Base-by-base conservation (phyloP, 1,140 invertebrate genomes). In the Aphaenogaster floridana region DNA sequence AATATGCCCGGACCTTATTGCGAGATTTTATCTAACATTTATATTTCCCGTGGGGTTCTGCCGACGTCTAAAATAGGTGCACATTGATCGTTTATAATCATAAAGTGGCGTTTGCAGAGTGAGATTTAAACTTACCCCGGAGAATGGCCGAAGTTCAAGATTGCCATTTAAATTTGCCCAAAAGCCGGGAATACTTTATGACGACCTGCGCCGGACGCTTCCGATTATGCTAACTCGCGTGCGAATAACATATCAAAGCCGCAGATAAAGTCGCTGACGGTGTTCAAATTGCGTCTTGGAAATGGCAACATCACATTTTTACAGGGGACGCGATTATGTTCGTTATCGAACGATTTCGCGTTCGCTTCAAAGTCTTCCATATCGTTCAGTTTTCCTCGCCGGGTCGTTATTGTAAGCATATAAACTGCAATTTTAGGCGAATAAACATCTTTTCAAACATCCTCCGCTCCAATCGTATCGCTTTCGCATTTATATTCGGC, bases 391-490 rank as follows among this genome's bases (percentile, higher is more conserved):
- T 68, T 61, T n/a, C 36, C 9, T 34, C 21, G 54, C 11, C 13
- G 57, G 59, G 1, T 72, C 77, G 78, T 79, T 87, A 90, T 79
- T 76, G 66, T 63, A 90, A 72, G 52, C 52, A 74, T n/a, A 71
- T 84, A 90, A 90, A 90, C 66, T 90, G 71, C 79, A 66, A 90
- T 90, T 87, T 90, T 79, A 68, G n/a, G 64, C 85, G 66, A 84
- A 87, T 50, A 84, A 87, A 83, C 71, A 89, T 84, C 66, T 66
- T 72, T 8, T 54, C 71, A 83, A 89, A 90, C 76, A 90, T 77
- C 77, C 61, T 61, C 52, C 36, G 11, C 61, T 36, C 28, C 42
- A 52, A 83, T 64, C 39, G n/a, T 80, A 66, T 86, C 54, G 78
- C 59, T 72, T 71, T 57, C 72, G 34, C 66, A 74, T 80, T 90